A percentile compares a stretch with the other conserved stretches of the same genome.
Evolutionary conservation across 30 jellyfish, hydroid and myxozoan genomes (phyloP).

Genomic region (Hydractinia echinata): DNA sequence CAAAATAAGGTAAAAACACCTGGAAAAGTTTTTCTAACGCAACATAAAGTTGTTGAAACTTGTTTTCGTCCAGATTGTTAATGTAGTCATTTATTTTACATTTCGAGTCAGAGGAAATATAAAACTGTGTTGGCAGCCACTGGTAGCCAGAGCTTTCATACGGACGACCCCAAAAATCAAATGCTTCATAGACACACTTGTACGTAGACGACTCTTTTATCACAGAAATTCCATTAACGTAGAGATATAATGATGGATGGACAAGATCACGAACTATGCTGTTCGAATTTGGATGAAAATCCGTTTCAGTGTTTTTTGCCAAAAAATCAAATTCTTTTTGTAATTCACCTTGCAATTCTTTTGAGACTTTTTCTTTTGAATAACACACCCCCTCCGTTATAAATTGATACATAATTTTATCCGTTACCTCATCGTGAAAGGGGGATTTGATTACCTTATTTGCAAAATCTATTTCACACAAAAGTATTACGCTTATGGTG

Average conservation of each 20-base stretch:
- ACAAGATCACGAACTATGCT: conserved; percentile 65
- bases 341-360: conserved; percentile 22
- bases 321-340: conserved; percentile 37
- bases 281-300: conserved; percentile 74
- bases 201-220: conserved; percentile 6
- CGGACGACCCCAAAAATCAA: conserved; percentile 69
- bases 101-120: conserved; percentile 43
- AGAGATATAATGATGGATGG: conserved; percentile 66
- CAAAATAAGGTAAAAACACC: conserved; percentile 55
- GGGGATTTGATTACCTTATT: conserved; percentile 43
- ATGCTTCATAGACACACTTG: conserved; percentile 2
- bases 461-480: conserved; percentile 19
- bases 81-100: conserved; percentile 53
- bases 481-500: conserved; percentile 14
- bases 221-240: conserved; percentile 50
- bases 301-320: conserved; percentile 49
- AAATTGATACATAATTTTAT: conserved; percentile 38
- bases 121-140: conserved; percentile 72
- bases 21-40: conserved; percentile 60
- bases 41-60: conserved; percentile 38
- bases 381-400: conserved; percentile 66
- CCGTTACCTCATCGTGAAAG: conserved; percentile 41
- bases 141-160: conserved; percentile 63
- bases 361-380: conserved; percentile 39
- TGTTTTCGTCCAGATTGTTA: conserved; percentile 54